A percentile compares a stretch with the other conserved stretches of the same genome.
These are phyloP conservation scores for Anguilla rostrata DNA, from an alignment of 2,113 vertebrate genomes.

Conservation along the genomic window DNA sequence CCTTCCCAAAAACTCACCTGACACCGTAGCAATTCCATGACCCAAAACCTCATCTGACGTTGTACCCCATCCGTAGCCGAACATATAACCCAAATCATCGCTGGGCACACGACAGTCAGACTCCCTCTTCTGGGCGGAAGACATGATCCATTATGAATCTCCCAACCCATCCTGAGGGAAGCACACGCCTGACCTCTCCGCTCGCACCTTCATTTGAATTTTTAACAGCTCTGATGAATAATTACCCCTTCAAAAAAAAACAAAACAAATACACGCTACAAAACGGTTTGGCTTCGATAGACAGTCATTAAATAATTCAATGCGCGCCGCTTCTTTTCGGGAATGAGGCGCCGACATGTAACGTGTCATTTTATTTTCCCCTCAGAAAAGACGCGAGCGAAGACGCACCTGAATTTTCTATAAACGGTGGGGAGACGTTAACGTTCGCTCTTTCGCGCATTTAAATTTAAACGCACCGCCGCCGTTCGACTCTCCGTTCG, in stretches of 20 bases:
- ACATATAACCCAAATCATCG: no score
- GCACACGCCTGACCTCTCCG: conserved; percentile 18
- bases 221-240: conserved; percentile 62
- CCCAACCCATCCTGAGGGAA: background rate
- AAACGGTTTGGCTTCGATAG: conserved; percentile 53
- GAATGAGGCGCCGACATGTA: conserved; percentile 57
- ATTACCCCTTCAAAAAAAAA: conserved; percentile 66
- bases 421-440: conserved; percentile 15
- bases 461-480: background rate
- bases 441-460: background rate
- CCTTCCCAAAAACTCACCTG: background rate
- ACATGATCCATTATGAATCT: no score
- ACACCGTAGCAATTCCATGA: background rate
- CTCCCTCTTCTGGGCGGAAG: no score
- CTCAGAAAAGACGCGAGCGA: background rate
- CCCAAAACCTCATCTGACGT: background rate
- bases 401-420: conserved; percentile 39
- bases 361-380: conserved; percentile 45
- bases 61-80: no score
- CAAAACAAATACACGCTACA: conserved; percentile 44
- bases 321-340: conserved; percentile 19
- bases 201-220: conserved; percentile 42
- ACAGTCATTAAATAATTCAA: conserved; percentile 66
- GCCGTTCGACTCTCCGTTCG: background rate
- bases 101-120: no score